These are phyloP conservation scores for Diplodus sargus DNA, from an alignment of 2,797 vertebrate genomes.

Conservation along the genomic window DNA sequence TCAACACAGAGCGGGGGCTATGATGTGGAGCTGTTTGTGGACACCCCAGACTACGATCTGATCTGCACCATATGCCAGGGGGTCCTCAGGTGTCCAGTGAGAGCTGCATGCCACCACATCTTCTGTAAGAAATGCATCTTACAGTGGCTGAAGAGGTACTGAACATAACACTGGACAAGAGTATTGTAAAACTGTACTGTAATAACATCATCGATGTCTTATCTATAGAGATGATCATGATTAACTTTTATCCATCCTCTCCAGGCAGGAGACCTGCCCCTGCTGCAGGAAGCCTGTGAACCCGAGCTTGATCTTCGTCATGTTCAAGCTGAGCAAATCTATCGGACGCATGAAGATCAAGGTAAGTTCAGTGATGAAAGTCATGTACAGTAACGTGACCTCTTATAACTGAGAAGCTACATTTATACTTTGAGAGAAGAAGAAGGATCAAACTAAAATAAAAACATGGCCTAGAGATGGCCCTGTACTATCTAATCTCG, in stretches of 20 bases:
- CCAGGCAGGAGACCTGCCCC: constrained; percentile 88
- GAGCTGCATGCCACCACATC: constrained; percentile 89
- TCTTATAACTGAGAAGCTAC: neutral
- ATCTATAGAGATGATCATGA: neutral
- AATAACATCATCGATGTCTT: neutral
- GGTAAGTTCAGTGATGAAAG: constrained; percentile 69
- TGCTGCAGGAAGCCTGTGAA: constrained; percentile 88
- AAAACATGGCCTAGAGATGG: neutral
- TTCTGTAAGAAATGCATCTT: constrained; percentile 93
- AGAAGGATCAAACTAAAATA: neutral
- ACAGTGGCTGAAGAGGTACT: constrained; percentile 89
- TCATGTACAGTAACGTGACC: neutral
- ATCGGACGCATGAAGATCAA: constrained; percentile 88
- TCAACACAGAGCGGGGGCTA: constrained; percentile 88
- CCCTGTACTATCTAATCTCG: neutral
- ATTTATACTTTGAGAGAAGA: neutral
- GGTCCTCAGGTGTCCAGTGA: constrained; percentile 88
- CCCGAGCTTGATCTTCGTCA: constrained; percentile 83
- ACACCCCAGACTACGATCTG: constrained; percentile 87
- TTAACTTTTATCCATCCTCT: constrained; percentile 31
- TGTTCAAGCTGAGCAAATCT: constrained; percentile 87
- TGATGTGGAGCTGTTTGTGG: constrained; percentile 90
- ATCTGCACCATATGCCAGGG: constrained; percentile 92
- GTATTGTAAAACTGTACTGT: neutral
- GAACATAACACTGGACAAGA: neutral